Base-by-base conservation (phyloP, 1,140 invertebrate genomes). In the Bombyx mandarina region DNA sequence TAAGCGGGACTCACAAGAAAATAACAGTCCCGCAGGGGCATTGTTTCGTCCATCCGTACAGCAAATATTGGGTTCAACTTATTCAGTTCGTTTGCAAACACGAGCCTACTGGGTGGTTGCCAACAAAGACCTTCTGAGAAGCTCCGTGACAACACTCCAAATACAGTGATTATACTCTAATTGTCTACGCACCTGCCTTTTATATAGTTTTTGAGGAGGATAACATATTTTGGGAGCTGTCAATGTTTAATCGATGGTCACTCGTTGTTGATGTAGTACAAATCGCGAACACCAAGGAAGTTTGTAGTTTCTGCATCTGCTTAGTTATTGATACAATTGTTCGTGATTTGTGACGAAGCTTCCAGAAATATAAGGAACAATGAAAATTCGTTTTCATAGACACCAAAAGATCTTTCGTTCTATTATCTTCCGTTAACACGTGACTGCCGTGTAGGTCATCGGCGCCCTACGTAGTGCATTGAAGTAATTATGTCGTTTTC, bases 81-180 rank as follows among this genome's bases (percentile, higher is more conserved):
- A 78, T 82, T 81, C 71, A 81, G 65, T 54, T 45, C 69, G 82
- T 82, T 82, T 80, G 79, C 81, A 86, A 86, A 86, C 82, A 84
- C 57, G 56, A 53, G 61, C 61, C 73, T 77, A 77, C 79, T 82
- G 81, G 82, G 82, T 84, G 82, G 82, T 73, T 60, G 52, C 64
- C 65, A 79, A 86, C 82, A 86, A 86, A 69, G 62, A 54, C 45
- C 63, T 82, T 82, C 81, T 63, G 42, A 58, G 78, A 79, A 82
- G 56, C 52, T 80, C 61, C 78, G 82, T 86, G 82, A 81, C 82
- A 83, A 72, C 82, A 81, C 80, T 83, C 71, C 71, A 83, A 81
- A 81, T 74, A 77, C 73, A 73, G 75, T 86, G 80, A 86, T 86
- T 86, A 86, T 77, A 71, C 69, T 62, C 77, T 86, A 83, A 85